These are phyloP conservation scores for Drosophila planitibia DNA, from an alignment of 2,888 invertebrate genomes.

Conservation along the genomic window DNA sequence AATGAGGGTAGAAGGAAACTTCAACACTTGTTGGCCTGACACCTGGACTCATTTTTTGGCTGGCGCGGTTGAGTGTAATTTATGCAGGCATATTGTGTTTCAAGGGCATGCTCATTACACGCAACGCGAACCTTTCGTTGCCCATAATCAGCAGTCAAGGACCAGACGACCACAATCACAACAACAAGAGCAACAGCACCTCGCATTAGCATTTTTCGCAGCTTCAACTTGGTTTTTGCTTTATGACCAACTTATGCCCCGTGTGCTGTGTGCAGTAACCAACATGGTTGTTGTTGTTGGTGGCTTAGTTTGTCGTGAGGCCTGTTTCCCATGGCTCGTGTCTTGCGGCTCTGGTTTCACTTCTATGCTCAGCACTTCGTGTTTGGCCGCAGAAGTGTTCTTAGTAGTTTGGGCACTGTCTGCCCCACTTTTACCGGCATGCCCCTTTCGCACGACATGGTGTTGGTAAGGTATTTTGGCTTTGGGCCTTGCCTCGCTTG, in stretches of 20 bases:
- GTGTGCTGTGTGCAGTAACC: constrained; percentile 20
- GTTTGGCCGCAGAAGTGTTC: constrained; percentile 75
- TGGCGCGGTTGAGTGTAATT: constrained; percentile 56
- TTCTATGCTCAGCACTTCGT: constrained; percentile 41
- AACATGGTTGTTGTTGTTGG: constrained; percentile 21
- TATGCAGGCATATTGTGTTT: constrained; percentile 78
- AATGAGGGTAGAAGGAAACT: constrained; percentile 15
- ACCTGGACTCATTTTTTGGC: constrained; percentile 39
- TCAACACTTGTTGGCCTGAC: constrained; percentile 45
- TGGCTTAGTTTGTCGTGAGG: constrained; percentile 47
- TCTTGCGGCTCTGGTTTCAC: constrained; percentile 26
- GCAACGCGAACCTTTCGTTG: constrained; percentile 62
- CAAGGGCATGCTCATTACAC: constrained; percentile 81
- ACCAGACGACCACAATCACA: constrained; percentile 19
- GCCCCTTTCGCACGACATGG: constrained; percentile 1
- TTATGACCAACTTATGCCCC: constrained; percentile 59
- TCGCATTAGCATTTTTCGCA: constrained; percentile 63
- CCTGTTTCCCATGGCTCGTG: constrained; percentile 40
- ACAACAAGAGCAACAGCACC: constrained; percentile 14
- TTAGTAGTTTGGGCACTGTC: constrained; percentile 77
- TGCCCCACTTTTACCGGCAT: constrained; percentile 55
- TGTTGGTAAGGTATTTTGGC: constrained; percentile 13
- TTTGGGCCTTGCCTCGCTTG: constrained; percentile 41
- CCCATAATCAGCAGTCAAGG: constrained; percentile 37
- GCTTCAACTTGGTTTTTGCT: constrained; percentile 63